These are phyloP conservation scores for Lepidocolaptes lacrymiger DNA, from an alignment of 2,797 vertebrate genomes.

Conservation along the genomic window DNA sequence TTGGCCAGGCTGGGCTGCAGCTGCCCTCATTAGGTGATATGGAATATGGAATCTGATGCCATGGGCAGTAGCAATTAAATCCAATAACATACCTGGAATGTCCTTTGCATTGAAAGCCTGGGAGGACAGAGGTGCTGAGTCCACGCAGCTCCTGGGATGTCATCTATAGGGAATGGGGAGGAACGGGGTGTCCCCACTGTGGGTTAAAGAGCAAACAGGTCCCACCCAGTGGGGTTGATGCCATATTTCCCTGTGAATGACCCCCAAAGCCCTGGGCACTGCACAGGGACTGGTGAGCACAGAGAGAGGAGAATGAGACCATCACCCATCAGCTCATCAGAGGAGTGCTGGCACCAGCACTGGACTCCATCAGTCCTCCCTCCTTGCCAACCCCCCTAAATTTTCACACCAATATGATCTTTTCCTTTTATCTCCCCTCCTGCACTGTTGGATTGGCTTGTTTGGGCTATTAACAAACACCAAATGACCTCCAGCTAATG, in stretches of 20 bases:
- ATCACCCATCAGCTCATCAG: background rate
- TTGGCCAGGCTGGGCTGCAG: conserved; percentile 15
- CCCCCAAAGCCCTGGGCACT: fast-evolving
- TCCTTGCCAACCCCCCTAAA: background rate
- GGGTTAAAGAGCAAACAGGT: background rate
- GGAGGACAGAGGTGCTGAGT: background rate
- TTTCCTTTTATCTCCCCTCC: background rate
- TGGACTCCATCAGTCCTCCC: background rate
- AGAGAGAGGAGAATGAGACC: fast-evolving
- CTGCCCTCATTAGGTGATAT: conserved; percentile 50
- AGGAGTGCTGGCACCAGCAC: background rate
- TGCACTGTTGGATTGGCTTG: fast-evolving
- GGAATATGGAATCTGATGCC: background rate
- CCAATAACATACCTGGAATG: conserved; percentile 9
- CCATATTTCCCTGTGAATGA: fast-evolving
- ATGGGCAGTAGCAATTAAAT: background rate
- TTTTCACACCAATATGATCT: background rate
- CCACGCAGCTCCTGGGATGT: background rate
- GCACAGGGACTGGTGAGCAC: background rate
- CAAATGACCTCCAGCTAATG: background rate
- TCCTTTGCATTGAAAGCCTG: conserved; percentile 9
- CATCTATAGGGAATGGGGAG: background rate
- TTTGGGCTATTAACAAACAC: background rate
- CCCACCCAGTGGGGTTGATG: fast-evolving
- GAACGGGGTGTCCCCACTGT: background rate